Evolutionary conservation across 2,888 invertebrate species (phyloP).

Genomic region (Sesia bembeciformis): DNA sequence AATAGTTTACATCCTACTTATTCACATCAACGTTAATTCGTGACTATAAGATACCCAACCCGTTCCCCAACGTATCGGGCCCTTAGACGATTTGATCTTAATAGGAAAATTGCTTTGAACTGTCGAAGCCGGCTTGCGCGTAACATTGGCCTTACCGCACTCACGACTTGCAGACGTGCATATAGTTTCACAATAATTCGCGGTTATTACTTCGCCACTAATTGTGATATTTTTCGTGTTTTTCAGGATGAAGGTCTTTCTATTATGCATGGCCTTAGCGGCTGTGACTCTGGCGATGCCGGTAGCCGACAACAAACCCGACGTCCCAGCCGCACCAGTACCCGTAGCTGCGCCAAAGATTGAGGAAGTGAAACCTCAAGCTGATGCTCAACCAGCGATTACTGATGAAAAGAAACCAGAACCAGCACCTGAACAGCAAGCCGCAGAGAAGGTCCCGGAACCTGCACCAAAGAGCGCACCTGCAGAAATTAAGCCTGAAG

Average conservation of each 20-base stretch:
- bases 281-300: conserved; percentile 76
- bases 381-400: conserved; percentile 24
- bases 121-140: conserved; percentile 42
- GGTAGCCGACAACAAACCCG: conserved; percentile 64
- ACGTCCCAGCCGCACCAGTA: conserved; percentile 25
- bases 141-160: conserved; percentile 70
- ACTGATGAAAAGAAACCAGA: conserved; percentile 22
- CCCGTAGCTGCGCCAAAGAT: conserved; percentile 19
- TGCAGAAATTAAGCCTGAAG: conserved; percentile 2
- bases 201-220: no score
- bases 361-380: conserved; percentile 22
- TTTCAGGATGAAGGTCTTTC: conserved; percentile 79
- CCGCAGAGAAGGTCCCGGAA: conserved; percentile 19
- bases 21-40: conserved; percentile 41
- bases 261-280: conserved; percentile 74
- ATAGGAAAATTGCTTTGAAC: conserved; percentile 65
- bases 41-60: conserved; percentile 36
- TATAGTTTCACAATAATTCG: conserved; percentile 29
- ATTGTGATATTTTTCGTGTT: conserved; percentile 23
- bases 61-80: conserved; percentile 41
- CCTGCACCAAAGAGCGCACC: conserved; percentile 3
- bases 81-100: conserved; percentile 61
- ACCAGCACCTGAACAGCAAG: conserved; percentile 12
- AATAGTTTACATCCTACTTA: conserved; percentile 63
- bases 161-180: conserved; percentile 58